Percentiles rank a stretch among this genome's conserved stretches.
These are phyloP conservation scores for Hylomyscus alleni DNA, from an alignment of 2,797 vertebrate species.

Conservation along the genomic window DNA sequence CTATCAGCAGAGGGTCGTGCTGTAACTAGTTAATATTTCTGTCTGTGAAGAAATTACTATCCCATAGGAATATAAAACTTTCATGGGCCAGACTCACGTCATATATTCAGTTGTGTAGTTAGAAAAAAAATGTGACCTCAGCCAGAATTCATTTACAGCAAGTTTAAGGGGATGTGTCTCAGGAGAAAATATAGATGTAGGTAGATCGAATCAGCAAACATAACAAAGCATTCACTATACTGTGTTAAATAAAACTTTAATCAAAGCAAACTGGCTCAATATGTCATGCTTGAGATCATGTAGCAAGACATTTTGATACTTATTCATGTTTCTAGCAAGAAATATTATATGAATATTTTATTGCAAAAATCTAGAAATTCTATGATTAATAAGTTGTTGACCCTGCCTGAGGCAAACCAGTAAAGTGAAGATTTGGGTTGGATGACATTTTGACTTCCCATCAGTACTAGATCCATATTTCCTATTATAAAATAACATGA, in stretches of 20 bases:
- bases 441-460: slow-evolving; percentile 37
- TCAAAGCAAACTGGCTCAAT: neutral
- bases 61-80: neutral
- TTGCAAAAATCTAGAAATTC: neutral
- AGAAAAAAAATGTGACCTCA: neutral
- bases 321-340: slow-evolving; percentile 37
- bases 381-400: neutral
- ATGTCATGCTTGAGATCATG: neutral
- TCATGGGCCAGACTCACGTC: neutral
- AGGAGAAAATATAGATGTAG: neutral
- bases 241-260: slow-evolving; percentile 42
- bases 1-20: neutral
- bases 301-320: slow-evolving; percentile 34
- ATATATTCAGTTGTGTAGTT: neutral
- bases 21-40: neutral
- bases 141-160: neutral
- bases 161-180: neutral
- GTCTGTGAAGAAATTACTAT: neutral
- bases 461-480: neutral
- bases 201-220: neutral
- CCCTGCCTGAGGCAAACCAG: neutral
- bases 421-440: slow-evolving; percentile 1
- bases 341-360: slow-evolving; percentile 21
- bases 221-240: neutral
- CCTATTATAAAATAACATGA: slow-evolving; percentile 51